Evolutionary conservation across 1,140 invertebrate genomes (phyloP).

Genomic region (Acyrthosiphon pisum): DNA sequence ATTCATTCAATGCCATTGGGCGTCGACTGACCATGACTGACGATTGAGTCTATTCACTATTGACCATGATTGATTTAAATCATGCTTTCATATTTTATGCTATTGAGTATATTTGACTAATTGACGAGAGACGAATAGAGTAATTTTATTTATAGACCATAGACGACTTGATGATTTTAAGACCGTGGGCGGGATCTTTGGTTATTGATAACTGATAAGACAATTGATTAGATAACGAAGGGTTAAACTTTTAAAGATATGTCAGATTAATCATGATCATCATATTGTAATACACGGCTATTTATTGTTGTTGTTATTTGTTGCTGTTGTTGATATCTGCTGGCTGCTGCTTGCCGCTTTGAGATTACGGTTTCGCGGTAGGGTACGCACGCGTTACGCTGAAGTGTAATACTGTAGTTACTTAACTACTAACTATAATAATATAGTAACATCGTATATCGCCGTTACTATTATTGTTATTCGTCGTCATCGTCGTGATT

Average conservation of each 20-base stretch:
- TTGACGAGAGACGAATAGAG: too few relatives aligned
- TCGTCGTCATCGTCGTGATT: background rate
- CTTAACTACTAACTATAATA: too few relatives aligned
- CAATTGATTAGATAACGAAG: slow-evolving; percentile 20
- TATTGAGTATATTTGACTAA: too few relatives aligned
- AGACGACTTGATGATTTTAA: background rate
- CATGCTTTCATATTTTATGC: too few relatives aligned
- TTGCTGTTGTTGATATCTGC: background rate
- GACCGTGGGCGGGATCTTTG: background rate
- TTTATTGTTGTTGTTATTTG: background rate
- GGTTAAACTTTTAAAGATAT: background rate
- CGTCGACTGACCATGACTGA: too few relatives aligned
- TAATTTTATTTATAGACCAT: too few relatives aligned
- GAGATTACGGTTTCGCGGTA: background rate
- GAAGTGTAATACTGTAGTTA: background rate
- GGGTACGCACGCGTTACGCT: background rate
- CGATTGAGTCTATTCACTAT: too few relatives aligned
- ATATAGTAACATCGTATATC: background rate
- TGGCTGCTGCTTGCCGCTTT: too few relatives aligned
- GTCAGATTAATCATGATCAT: background rate
- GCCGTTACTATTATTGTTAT: background rate
- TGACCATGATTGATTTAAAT: too few relatives aligned
- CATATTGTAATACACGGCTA: background rate
- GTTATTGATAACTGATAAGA: slow-evolving; percentile 9
- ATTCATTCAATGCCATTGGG: too few relatives aligned